Base-by-base conservation (phyloP, 2,888 invertebrate genomes). In the Lasioglossum marginatum region DNA sequence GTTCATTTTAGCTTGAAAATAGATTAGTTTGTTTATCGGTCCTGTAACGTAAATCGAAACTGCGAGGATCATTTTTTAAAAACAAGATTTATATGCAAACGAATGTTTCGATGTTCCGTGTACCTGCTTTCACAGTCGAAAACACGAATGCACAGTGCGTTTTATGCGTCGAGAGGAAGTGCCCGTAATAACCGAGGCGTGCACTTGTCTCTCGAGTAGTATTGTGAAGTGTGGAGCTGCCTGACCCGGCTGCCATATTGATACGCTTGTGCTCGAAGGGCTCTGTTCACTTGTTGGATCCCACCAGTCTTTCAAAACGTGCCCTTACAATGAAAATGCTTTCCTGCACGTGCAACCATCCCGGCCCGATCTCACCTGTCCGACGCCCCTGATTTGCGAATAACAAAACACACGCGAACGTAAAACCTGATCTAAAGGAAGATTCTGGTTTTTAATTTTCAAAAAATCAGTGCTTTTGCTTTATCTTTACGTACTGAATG, bases 231-330 rank as follows among this genome's bases (percentile, higher is more conserved):
- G 27, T 48, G 63, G 71, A 48, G 14, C 63, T n/a, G 48, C 73
- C 77, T 79, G 77, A 85, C 77, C 57, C 68, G 85, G 43, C 66
- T 40, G 52, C 71, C 71, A 79, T 74, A 77, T 79, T 45, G 75
- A 77, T 80, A 77, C 81, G 79, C 73, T 78, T 74, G 79, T 87
- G 70, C 52, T 81, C 63, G 52, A 82, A 78, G 79, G 84, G 82
- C 87, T 87, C 85, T 87, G 80, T 86, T 87, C 91, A 92, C 91
- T 89, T 91, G 92, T 90, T 81, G 75, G 78, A 63, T 85, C 82
- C 76, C 83, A 88, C 83, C 82, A 74, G 83, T 76, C 75, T 83
- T 86, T 86, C 81, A 72, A 83, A 82, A 85, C 83, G 74, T 73
- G 48, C 31, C 74, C 72, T 78, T 87, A 85, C 75, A 83, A 85